Conservation (phyloP, 2,113 vertebrate species). For the Scomber japonicus region DNA sequence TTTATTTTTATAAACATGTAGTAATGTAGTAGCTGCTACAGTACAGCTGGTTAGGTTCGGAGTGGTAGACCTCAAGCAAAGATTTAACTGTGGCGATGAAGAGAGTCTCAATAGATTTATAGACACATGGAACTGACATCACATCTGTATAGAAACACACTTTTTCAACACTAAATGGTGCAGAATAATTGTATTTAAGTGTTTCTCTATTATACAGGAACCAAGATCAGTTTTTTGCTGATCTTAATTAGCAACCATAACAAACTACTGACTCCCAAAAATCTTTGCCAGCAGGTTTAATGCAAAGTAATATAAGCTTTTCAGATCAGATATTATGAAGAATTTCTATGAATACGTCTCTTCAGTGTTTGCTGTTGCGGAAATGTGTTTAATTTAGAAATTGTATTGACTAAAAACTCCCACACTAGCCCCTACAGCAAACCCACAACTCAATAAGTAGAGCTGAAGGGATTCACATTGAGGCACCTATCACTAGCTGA, state of each 20-base stretch:
- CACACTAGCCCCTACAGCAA: conserved; percentile 63
- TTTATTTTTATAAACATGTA: too few relatives aligned
- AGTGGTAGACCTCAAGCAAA: too few relatives aligned
- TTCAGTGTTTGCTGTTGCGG: conserved; percentile 65
- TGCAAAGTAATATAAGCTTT: conserved; percentile 38
- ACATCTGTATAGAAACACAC: too few relatives aligned
- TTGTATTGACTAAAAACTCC: conserved; percentile 73
- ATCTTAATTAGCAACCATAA: not conserved
- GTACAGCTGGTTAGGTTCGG: too few relatives aligned
- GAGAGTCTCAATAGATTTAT: too few relatives aligned
- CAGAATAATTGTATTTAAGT: too few relatives aligned
- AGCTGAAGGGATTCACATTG: conserved; percentile 33
- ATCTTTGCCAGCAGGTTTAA: conserved; percentile 27
- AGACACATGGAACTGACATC: too few relatives aligned
- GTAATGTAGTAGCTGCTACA: too few relatives aligned
- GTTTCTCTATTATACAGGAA: not conserved
- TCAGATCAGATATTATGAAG: conserved; percentile 64
- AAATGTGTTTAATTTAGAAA: conserved; percentile 79
- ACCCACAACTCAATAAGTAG: conserved; percentile 65
- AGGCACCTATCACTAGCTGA: conserved; percentile 47
- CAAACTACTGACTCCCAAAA: not conserved
- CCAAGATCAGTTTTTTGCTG: not conserved
- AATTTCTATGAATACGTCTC: conserved; percentile 58
- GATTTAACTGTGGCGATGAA: too few relatives aligned
- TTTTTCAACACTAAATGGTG: too few relatives aligned